Percentiles rank a stretch among this genome's conserved stretches.
Conservation (phyloP, 2,888 invertebrate species). For the Chloroclystis v-ata region DNA sequence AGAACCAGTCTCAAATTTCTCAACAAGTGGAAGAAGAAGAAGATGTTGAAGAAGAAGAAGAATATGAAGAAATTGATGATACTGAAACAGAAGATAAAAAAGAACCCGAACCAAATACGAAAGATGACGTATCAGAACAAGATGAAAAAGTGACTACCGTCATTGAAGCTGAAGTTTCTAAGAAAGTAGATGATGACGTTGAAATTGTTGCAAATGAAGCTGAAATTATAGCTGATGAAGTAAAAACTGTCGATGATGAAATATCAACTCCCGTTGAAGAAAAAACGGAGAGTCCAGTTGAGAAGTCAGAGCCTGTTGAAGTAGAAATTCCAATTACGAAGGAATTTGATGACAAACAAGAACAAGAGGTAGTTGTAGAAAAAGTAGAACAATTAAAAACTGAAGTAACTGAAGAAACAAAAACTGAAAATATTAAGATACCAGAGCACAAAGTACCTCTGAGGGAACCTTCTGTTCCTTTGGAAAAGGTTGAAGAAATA, state of each 20-base stretch:
- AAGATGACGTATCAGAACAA: constrained; percentile 3
- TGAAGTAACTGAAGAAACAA: constrained; percentile 30
- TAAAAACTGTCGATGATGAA: constrained; percentile 18
- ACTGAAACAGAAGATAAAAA: constrained; percentile 28
- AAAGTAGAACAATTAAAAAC: constrained; percentile 30
- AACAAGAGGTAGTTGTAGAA: constrained; percentile 28
- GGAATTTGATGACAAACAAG: constrained; percentile 27
- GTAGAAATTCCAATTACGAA: constrained; percentile 25
- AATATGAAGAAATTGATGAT: constrained; percentile 31
- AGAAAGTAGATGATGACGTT: background rate
- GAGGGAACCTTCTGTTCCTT: constrained; percentile 63
- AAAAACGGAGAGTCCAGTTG: constrained; percentile 12
- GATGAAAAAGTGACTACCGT: constrained; percentile 23
- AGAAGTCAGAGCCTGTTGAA: constrained; percentile 13
- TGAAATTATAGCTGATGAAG: background rate
- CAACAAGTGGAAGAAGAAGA: constrained; percentile 13
- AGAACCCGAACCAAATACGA: constrained; percentile 29
- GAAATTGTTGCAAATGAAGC: constrained; percentile 18
- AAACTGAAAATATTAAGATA: constrained; percentile 27
- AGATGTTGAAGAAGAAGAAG: constrained; percentile 31
- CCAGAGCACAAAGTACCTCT: constrained; percentile 45
- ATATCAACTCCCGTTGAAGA: constrained; percentile 15
- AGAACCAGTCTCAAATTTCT: constrained; percentile 8
- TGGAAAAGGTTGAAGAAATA: constrained; percentile 68
- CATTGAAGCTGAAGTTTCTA: constrained; percentile 8